These are phyloP conservation scores for Trachymyrmex cornetzi DNA, from an alignment of 1,140 invertebrate species.

Conservation along the genomic window DNA sequence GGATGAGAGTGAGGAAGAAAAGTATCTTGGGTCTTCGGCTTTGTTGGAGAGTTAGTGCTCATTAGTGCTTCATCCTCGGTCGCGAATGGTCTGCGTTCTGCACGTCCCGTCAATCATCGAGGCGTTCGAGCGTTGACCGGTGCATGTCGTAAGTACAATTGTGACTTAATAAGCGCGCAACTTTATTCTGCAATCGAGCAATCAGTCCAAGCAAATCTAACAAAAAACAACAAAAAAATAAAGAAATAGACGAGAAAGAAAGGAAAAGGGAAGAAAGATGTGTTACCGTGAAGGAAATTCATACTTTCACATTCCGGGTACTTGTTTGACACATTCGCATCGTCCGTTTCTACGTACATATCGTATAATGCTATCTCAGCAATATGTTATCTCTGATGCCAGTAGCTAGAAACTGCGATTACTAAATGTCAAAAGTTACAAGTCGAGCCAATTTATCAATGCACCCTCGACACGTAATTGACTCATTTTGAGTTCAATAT, in stretches of 20 bases:
- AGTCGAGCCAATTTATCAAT: slow-evolving; percentile 16
- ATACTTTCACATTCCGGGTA: slow-evolving; percentile 41
- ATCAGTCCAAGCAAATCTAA: background rate
- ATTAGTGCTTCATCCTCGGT: slow-evolving; percentile 47
- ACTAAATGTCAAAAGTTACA: slow-evolving; percentile 33
- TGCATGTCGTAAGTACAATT: slow-evolving; percentile 38
- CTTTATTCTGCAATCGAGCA: background rate
- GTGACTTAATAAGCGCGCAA: background rate
- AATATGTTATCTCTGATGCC: background rate
- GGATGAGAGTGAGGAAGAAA: slow-evolving; percentile 64
- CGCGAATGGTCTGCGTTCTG: slow-evolving; percentile 20
- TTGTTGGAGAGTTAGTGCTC: too few species aligned
- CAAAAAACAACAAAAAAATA: background rate
- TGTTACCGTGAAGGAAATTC: background rate
- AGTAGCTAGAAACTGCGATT: background rate
- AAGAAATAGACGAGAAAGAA: background rate
- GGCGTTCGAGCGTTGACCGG: background rate
- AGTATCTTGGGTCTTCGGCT: slow-evolving; percentile 44
- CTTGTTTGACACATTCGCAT: background rate
- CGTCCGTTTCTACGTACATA: background rate
- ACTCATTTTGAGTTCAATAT: background rate
- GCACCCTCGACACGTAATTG: background rate
- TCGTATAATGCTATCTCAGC: background rate
- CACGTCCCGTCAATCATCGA: background rate
- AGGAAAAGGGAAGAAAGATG: background rate